Evolutionary conservation across 2,797 vertebrate species (phyloP).

Genomic region (Thunnus albacares): DNA sequence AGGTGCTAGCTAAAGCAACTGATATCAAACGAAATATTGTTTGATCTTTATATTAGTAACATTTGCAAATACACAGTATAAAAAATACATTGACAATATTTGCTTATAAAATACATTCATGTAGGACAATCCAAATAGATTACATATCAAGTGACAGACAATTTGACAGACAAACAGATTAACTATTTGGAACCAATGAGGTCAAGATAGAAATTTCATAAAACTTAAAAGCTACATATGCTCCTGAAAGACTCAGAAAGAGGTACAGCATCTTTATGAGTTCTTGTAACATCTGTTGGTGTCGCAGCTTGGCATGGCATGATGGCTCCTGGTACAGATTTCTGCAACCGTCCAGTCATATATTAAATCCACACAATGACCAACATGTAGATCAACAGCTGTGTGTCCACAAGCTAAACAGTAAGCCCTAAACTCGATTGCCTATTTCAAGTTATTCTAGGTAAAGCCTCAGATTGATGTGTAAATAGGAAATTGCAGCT

Average conservation of each 20-base stretch:
- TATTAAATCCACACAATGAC: conserved; percentile 24
- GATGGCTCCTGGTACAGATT: conserved; percentile 27
- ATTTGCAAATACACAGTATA: conserved; percentile 64
- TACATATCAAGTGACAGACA: conserved; percentile 42
- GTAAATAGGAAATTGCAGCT: conserved; percentile 26
- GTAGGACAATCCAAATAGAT: conserved; percentile 61
- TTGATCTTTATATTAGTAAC: conserved; percentile 45
- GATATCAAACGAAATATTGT: neutral
- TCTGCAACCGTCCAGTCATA: neutral
- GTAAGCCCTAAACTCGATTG: conserved; percentile 3
- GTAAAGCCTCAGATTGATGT: conserved; percentile 41
- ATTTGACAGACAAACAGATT: conserved; percentile 39
- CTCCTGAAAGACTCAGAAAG: conserved; percentile 27
- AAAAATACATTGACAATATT: conserved; percentile 76
- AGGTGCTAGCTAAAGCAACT: neutral
- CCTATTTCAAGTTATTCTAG: conserved; percentile 51
- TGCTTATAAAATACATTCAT: conserved; percentile 77
- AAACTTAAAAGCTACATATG: conserved; percentile 20
- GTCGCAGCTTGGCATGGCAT: conserved; percentile 8
- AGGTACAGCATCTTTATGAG: conserved; percentile 42
- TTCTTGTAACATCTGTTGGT: conserved; percentile 43
- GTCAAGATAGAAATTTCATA: conserved; percentile 39
- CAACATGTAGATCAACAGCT: neutral
- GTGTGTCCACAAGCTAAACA: conserved; percentile 25
- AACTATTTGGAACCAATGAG: conserved; percentile 46